Conservation (phyloP, 2,797 vertebrate genomes). For the Schizothorax lantsangensis region DNA sequence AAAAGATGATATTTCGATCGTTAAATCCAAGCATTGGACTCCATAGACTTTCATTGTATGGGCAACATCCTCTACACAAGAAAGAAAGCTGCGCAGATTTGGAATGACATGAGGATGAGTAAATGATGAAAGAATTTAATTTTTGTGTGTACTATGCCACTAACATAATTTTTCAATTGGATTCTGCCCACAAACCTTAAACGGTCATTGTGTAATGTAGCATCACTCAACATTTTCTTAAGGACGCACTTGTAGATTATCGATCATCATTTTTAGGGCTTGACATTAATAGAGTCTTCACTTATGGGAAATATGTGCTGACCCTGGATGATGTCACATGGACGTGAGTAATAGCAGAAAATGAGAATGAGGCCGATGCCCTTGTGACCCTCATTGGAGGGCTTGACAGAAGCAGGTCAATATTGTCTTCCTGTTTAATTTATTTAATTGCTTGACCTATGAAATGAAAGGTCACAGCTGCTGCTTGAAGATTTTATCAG, state of each 20-base stretch:
- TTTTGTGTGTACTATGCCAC: background rate
- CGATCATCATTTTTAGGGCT: conserved; percentile 26
- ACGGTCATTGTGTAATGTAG: conserved; percentile 2
- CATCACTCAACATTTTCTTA: conserved; percentile 30
- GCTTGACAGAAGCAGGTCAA: conserved; percentile 45
- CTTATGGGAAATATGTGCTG: conserved; percentile 29
- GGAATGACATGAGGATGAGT: background rate
- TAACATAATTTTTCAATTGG: background rate
- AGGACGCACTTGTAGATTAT: conserved; percentile 23
- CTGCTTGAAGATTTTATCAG: conserved; percentile 22
- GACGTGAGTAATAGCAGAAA: conserved; percentile 32
- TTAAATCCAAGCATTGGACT: background rate
- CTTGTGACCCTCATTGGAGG: conserved; percentile 43
- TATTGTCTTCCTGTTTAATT: conserved; percentile 59
- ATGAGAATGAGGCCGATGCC: conserved; percentile 35
- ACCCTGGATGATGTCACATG: background rate
- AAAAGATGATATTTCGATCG: background rate
- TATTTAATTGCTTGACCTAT: conserved; percentile 58
- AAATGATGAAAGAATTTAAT: background rate
- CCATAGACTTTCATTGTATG: background rate
- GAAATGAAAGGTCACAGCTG: conserved; percentile 59
- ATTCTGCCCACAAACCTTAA: background rate
- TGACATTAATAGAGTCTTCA: conserved; percentile 34
- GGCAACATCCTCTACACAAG: background rate
- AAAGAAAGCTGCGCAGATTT: background rate